Conservation (phyloP, 2,113 vertebrate genomes). For the Neomonachus schauinslandi region DNA sequence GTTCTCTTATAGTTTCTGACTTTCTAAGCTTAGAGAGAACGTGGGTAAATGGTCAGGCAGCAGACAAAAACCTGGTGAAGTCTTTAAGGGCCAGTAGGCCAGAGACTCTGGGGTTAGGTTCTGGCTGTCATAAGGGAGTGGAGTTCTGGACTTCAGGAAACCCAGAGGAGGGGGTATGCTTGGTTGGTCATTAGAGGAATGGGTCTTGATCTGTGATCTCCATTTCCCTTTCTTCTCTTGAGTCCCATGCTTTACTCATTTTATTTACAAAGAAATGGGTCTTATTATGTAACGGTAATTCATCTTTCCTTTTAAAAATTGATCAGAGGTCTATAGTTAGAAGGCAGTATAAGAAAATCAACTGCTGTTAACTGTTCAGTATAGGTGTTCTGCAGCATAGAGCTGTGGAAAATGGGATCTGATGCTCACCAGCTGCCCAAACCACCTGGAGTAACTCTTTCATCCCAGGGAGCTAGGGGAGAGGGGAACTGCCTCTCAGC, state of each 20-base stretch:
- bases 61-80: background rate
- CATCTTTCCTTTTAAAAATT: slow-evolving; percentile 42
- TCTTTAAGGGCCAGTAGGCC: background rate
- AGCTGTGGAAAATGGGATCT: background rate
- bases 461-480: background rate
- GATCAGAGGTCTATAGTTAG: slow-evolving; percentile 2
- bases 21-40: background rate
- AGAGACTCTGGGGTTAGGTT: background rate
- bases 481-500: background rate
- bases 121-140: background rate
- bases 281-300: background rate
- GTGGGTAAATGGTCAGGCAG: background rate
- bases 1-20: background rate
- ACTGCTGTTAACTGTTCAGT: background rate
- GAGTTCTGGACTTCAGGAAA: background rate
- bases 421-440: background rate
- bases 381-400: background rate
- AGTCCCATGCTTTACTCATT: background rate
- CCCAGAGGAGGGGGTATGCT: accelerated
- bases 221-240: background rate
- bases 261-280: slow-evolving; percentile 18
- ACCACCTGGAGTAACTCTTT: background rate
- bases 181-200: background rate
- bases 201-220: background rate
- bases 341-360: slow-evolving; percentile 13